These are phyloP conservation scores for Glaucomys volans DNA, from an alignment of 2,113 vertebrate species.

Conservation along the genomic window DNA sequence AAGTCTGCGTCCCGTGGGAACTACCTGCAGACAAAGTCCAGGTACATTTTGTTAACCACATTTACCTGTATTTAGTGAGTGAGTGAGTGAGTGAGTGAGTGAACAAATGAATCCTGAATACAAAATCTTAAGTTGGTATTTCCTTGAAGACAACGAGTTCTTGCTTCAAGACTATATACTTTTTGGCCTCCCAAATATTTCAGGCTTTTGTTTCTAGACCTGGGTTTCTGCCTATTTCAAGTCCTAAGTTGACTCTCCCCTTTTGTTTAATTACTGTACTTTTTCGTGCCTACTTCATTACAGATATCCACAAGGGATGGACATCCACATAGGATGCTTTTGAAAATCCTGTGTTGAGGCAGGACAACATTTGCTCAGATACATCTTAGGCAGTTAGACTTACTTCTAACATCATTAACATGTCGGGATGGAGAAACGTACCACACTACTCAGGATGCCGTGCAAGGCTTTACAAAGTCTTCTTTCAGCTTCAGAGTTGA, in stretches of 20 bases:
- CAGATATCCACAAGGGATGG: not conserved
- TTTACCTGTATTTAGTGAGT: not conserved
- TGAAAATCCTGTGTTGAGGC: not conserved
- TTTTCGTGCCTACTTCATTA: not conserved
- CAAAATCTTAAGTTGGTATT: not conserved
- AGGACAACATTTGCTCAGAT: not conserved
- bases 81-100: not conserved
- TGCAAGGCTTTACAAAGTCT: not conserved
- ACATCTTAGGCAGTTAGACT: not conserved
- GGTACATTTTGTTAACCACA: not conserved
- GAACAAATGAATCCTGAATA: not conserved
- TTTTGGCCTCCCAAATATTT: not conserved
- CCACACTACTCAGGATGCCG: not conserved
- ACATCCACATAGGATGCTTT: not conserved
- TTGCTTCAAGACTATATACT: not conserved
- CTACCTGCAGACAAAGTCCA: not conserved
- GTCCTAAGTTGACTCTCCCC: not conserved
- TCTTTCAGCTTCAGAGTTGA: conserved; percentile 21
- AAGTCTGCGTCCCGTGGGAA: not conserved
- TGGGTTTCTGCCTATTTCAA: not conserved
- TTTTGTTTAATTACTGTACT: not conserved
- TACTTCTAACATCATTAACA: not conserved
- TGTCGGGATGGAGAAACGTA: not conserved
- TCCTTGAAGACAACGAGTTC: not conserved
- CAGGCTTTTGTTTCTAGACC: not conserved